Conservation (phyloP, 2,797 vertebrate genomes). For the Pyrrhura leucotis region DNA sequence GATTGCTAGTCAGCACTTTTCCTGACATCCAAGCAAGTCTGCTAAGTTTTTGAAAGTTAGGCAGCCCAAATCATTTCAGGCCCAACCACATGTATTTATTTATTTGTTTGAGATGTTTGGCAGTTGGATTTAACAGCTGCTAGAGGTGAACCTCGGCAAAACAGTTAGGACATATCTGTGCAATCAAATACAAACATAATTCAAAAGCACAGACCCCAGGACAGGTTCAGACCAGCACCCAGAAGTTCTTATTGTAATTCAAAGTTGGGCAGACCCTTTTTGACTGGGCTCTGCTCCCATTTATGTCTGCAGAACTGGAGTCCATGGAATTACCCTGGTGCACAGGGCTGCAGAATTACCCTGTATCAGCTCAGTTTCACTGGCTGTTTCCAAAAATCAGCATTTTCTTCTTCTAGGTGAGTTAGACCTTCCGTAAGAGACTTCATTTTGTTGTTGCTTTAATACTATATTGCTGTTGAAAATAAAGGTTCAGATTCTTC, state of each 20-base stretch:
- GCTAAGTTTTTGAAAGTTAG: conserved; percentile 25
- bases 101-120: conserved; percentile 21
- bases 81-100: background rate
- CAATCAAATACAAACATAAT: conserved; percentile 16
- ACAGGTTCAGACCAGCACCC: background rate
- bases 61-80: background rate
- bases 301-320: background rate
- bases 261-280: background rate
- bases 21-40: background rate
- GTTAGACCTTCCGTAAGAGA: background rate
- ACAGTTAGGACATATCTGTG: background rate
- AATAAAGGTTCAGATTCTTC: background rate
- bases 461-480: background rate
- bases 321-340: background rate
- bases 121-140: conserved; percentile 7
- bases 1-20: background rate
- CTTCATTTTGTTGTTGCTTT: background rate
- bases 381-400: background rate
- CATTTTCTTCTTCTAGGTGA: conserved; percentile 16
- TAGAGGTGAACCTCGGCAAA: conserved; percentile 13
- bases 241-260: conserved; percentile 1
- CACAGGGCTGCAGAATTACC: background rate
- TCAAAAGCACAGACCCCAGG: background rate
- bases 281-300: background rate
- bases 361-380: background rate